These are phyloP conservation scores for Coturnix japonica DNA, from an alignment of 2,113 vertebrate genomes.

Conservation along the genomic window DNA sequence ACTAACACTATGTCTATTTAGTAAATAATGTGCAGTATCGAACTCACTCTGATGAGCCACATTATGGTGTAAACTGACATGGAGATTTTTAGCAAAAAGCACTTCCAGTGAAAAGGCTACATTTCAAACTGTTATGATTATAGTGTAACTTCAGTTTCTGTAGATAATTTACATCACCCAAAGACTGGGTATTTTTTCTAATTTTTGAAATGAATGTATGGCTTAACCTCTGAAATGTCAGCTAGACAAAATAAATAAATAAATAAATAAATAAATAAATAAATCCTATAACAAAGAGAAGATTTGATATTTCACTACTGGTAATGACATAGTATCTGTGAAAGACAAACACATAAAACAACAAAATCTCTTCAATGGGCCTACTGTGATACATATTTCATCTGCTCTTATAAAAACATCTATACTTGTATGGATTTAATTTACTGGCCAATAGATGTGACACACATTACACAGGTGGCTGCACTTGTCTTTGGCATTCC, in stretches of 20 bases:
- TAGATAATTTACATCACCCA: not conserved
- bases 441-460: not conserved
- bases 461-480: not conserved
- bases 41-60: not conserved
- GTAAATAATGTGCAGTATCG: not conserved
- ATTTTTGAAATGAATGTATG: not conserved
- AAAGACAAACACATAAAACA: not conserved
- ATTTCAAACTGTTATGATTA: not conserved
- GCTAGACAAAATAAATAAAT: not conserved
- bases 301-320: not conserved
- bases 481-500: not conserved
- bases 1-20: not conserved
- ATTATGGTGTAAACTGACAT: not conserved
- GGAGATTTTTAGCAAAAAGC: not conserved
- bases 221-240: not conserved
- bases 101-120: not conserved
- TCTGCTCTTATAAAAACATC: not conserved
- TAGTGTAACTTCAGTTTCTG: not conserved
- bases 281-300: not conserved
- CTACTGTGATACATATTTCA: not conserved
- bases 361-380: not conserved
- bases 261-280: slow-evolving; percentile 11
- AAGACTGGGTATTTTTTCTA: not conserved
- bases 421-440: not conserved
- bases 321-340: not conserved